Evolutionary conservation across 2,888 invertebrate species (phyloP).

Genomic region (Hemistola chrysoprasaria): DNA sequence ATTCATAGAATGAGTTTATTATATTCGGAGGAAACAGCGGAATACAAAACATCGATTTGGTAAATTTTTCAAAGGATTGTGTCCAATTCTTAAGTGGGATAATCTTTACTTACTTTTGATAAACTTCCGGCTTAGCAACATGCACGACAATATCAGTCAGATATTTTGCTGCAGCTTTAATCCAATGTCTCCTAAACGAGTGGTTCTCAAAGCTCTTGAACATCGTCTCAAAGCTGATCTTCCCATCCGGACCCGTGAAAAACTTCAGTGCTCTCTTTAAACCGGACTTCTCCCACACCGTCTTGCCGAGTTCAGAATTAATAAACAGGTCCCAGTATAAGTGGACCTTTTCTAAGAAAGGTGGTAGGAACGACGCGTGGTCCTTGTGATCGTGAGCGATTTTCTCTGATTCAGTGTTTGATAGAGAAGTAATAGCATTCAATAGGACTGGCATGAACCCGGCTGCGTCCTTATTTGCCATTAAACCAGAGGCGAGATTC

Average conservation of each 20-base stretch:
- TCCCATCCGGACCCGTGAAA: constrained; percentile 87
- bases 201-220: constrained; percentile 91
- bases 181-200: constrained; percentile 90
- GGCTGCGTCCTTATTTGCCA: constrained; percentile 66
- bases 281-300: constrained; percentile 88
- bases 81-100: too few species aligned
- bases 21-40: too few species aligned
- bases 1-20: too few species aligned
- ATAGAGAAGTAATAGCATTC: constrained; percentile 84
- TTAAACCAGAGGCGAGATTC: constrained; percentile 78
- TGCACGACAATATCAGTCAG: constrained; percentile 88
- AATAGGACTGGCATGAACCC: constrained; percentile 85
- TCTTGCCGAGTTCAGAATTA: constrained; percentile 89
- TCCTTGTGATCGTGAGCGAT: constrained; percentile 85
- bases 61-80: too few species aligned
- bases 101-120: constrained; percentile 84
- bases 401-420: constrained; percentile 83
- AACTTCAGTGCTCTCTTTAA: constrained; percentile 85
- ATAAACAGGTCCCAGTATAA: constrained; percentile 90
- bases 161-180: constrained; percentile 87
- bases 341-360: constrained; percentile 83
- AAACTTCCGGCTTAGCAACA: constrained; percentile 88
- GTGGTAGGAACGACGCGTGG: constrained; percentile 88
- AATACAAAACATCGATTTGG: too few species aligned
- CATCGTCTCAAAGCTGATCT: constrained; percentile 87